Base-by-base conservation (phyloP, 2,797 vertebrate species). In the Premnoplex brunnescens region DNA sequence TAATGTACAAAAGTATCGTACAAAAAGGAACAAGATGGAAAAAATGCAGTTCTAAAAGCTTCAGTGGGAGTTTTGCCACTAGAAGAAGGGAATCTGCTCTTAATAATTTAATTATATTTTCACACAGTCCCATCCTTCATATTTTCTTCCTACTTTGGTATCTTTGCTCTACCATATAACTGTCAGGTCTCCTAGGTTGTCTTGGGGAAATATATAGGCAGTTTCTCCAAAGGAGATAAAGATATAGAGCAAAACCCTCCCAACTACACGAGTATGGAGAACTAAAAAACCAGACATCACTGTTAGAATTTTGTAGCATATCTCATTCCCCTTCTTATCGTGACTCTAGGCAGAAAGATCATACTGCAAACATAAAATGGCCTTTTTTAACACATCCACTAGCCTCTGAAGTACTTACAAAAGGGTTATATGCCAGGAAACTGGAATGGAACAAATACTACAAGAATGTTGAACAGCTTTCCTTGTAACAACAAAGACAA, bases 381-480 rank as follows among this genome's bases (percentile, higher is more conserved):
- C 17, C 51, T 77, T 90, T 77, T 75, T 62, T 28, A 72, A 30
- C 18, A 60, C 37, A 58, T 36, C 39, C 22, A 18, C 24, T 71
- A 66, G 30, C 39, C 48, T 92, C 68, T 92, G 74, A 94, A 89
- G 51, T 39, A 23, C 55, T 84, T 81, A 87, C 69, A 81, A 89
- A 86, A 81, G 22, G 62, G 59, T 32, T 66, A 51, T 87, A 66
- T 86, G 51, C 74, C 89, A 87, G 76, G 43, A 93, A 88, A 79
- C 22, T 51, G 58, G 32, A 86, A 91, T 13, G n/a, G 86, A 94
- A 87, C 58, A 93, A 93, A 90, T 91, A 62, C 80, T 92, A 37
- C 66, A 82, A 78, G 32, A 55, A 73, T 62, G 71, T 43, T 75
- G 55, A 89, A 68, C 34, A 68, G 41, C 90, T 86, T 91, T 83